Conservation (phyloP, 2,888 invertebrate genomes). For the Nematopogon swammerdamellus region DNA sequence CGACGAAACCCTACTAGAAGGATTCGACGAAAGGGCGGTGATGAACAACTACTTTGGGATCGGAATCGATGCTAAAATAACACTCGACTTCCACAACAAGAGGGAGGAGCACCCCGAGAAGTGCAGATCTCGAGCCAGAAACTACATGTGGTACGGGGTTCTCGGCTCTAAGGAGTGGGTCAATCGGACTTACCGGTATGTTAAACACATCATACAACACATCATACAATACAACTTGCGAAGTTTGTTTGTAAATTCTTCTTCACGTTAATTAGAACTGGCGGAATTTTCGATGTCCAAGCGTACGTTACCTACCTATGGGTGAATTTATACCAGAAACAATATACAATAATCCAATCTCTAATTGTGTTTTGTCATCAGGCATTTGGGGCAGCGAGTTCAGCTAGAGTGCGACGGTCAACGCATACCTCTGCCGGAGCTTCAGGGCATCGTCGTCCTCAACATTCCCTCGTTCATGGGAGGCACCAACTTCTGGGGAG, state of each 20-base stretch:
- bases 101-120: conserved; percentile 97
- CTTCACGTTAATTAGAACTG: no score
- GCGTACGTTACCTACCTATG: no score
- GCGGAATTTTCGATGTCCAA: no score
- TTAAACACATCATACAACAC: no score
- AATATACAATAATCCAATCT: no score
- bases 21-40: conserved; percentile 89
- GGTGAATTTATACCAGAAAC: no score
- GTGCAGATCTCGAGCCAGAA: conserved; percentile 89
- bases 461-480: conserved; percentile 97
- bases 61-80: conserved; percentile 96
- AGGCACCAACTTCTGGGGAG: conserved; percentile 98
- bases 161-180: conserved; percentile 76
- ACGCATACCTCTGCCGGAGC: conserved; percentile 88
- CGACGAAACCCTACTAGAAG: conserved; percentile 82
- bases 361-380: no score
- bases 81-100: conserved; percentile 95
- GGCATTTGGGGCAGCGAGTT: conserved; percentile 91
- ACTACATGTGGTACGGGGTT: conserved; percentile 94
- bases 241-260: no score
- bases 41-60: conserved; percentile 99
- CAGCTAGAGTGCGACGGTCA: conserved; percentile 96
- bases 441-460: conserved; percentile 95
- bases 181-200: conserved; percentile 83
- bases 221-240: no score